Conservation (phyloP, 2,113 vertebrate species). For the Ciconia maguari region DNA sequence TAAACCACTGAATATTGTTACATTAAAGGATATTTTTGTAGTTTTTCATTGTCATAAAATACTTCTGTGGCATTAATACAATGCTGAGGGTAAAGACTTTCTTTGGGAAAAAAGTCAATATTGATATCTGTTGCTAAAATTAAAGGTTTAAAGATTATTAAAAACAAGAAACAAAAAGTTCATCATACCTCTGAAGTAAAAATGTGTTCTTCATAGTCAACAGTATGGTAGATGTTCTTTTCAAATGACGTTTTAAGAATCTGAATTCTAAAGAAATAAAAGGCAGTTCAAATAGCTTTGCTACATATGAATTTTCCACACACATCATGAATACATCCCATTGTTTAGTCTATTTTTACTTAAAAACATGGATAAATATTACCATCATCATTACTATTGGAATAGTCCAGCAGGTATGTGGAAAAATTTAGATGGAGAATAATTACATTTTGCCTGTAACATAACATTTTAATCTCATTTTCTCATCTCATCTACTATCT, state of each 20-base stretch:
- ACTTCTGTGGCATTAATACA: not conserved
- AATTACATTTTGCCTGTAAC: not conserved
- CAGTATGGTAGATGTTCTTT: slow-evolving; percentile 56
- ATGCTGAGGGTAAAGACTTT: not conserved
- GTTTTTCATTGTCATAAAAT: not conserved
- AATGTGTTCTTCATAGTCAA: slow-evolving; percentile 64
- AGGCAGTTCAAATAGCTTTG: not conserved
- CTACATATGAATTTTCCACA: not conserved
- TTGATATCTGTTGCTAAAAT: not conserved
- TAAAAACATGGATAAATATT: not conserved
- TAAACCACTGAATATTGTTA: not conserved
- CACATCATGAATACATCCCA: not conserved
- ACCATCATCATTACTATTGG: not conserved
- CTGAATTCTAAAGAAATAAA: slow-evolving; percentile 66
- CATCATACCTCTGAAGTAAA: slow-evolving; percentile 73
- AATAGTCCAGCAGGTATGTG: not conserved
- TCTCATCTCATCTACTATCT: not conserved
- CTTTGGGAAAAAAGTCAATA: not conserved
- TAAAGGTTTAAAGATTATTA: not conserved
- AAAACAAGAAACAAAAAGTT: not conserved
- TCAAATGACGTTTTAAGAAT: slow-evolving; percentile 74
- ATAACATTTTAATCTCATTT: not conserved
- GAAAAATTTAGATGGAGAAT: not conserved
- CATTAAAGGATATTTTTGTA: not conserved
- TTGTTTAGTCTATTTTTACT: not conserved